These are phyloP conservation scores for Chrysina gloriosa DNA, from an alignment of 2,888 invertebrate genomes.

Conservation along the genomic window DNA sequence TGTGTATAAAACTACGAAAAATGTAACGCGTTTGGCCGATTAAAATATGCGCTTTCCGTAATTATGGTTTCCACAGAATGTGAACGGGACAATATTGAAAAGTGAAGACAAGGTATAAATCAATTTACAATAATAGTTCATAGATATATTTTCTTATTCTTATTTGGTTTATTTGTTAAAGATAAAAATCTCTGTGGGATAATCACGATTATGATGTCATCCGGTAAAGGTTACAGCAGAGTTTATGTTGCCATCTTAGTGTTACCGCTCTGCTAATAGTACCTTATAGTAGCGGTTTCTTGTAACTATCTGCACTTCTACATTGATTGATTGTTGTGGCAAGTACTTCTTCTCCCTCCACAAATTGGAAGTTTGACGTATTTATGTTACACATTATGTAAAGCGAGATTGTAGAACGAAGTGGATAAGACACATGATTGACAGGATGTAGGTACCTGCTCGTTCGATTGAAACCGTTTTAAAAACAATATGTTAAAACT, in stretches of 20 bases:
- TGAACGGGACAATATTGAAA: no score
- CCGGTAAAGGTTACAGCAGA: conserved; percentile 20
- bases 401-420: not conserved
- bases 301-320: not conserved
- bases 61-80: no score
- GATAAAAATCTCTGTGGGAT: not conserved
- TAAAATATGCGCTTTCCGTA: not conserved
- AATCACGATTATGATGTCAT: conserved; percentile 35
- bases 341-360: not conserved
- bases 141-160: not conserved
- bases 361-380: not conserved
- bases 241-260: conserved; percentile 15
- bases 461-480: no score
- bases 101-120: no score
- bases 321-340: conserved; percentile 8
- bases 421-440: no score
- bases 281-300: conserved; percentile 11
- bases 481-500: no score
- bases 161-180: conserved; percentile 21
- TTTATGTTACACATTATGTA: not conserved
- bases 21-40: not conserved
- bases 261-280: not conserved
- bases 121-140: not conserved
- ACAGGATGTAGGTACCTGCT: not conserved
- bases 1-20: not conserved